Base-by-base conservation (phyloP, 2,113 vertebrate genomes). In the Paracanthobrama guichenoti region DNA sequence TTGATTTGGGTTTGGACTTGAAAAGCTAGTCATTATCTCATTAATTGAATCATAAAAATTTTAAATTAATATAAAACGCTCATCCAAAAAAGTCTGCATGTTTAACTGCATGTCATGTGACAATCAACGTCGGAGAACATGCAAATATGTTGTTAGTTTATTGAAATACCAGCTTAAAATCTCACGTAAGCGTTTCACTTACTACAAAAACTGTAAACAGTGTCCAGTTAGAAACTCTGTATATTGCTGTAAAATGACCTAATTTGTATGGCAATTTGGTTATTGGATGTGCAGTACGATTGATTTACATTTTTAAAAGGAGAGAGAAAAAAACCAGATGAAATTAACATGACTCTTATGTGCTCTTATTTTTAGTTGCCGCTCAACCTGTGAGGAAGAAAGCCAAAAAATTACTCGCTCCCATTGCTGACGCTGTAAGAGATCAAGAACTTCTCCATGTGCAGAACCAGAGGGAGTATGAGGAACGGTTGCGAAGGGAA, bases 401-500 rank as follows among this genome's bases (percentile, higher is more conserved):
- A 59, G 57, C 77, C 31, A 79, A 12, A 28, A 79, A 44, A 39
- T 39, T 39, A 39, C 39, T 1, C 6, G 12, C 57, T 44, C 4
- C 8, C 4, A 20, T 46, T 20, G 6, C 7, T 10, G 77, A 12
- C n/a, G 3, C 4, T 1, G 0, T 79, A 18, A 16, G 77, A 26
- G 57, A 62, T 26, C 31, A 62, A 46, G 77, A 62, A 0, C 2
- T 14, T 64, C 39, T 64, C 22, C 39, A 46, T 11, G 42, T 79
- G 57, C 57, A 44, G n/a, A 60, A 79, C 4, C n/a, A 79, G n/a
- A 79, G 57, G 59, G 57, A 79, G n/a, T 64, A 28, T 28, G 77
- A 62, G 59, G 77, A 79, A 28, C 22, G n/a, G 2, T 28, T 62
- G 77, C 57, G 57, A 3, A 62, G n/a, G 24, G 76, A 79, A 44